phyloP scores from a whole-genome alignment of 2,888 invertebrate genomes.

The Salpingus planirostris region DNA sequence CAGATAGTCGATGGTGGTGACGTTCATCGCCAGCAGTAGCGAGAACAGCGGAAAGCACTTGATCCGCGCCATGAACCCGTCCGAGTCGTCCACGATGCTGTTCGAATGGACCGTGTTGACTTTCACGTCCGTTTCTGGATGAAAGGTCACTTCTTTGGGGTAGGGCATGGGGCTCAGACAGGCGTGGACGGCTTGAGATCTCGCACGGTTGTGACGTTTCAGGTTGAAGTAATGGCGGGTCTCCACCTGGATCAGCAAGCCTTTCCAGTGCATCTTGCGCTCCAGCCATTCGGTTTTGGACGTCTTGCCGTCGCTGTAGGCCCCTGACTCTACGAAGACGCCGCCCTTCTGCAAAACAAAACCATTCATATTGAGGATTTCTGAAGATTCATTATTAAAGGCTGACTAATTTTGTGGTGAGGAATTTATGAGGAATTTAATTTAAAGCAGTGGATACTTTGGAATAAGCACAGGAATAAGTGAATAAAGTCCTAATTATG shows the following conservation, averaged over 20 bases:
- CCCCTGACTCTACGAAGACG: slow-evolving; percentile 62
- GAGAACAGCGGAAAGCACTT: slow-evolving; percentile 81
- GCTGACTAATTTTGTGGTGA: no score
- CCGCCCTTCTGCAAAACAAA: slow-evolving; percentile 63
- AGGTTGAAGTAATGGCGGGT: slow-evolving; percentile 65
- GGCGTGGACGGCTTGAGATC: slow-evolving; percentile 61
- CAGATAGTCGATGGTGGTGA: slow-evolving; percentile 59
- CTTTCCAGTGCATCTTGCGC: slow-evolving; percentile 61
- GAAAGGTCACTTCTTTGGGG: slow-evolving; percentile 58
- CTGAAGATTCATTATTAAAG: no score
- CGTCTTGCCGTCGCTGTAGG: slow-evolving; percentile 49
- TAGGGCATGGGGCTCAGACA: slow-evolving; percentile 70
- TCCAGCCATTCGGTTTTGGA: slow-evolving; percentile 66
- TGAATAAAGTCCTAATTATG: no score
- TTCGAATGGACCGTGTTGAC: slow-evolving; percentile 46
- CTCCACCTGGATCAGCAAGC: slow-evolving; percentile 67
- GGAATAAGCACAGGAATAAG: no score
- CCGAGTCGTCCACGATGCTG: slow-evolving; percentile 46
- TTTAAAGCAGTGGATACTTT: no score
- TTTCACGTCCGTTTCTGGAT: slow-evolving; percentile 40
- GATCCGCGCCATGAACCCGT: slow-evolving; percentile 61
- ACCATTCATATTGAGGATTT: no score
- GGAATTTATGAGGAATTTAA: no score
- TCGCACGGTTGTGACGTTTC: slow-evolving; percentile 49
- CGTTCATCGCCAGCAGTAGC: slow-evolving; percentile 66